These are phyloP conservation scores for Arizona elegans DNA, from an alignment of 2,113 vertebrate species.

Conservation along the genomic window DNA sequence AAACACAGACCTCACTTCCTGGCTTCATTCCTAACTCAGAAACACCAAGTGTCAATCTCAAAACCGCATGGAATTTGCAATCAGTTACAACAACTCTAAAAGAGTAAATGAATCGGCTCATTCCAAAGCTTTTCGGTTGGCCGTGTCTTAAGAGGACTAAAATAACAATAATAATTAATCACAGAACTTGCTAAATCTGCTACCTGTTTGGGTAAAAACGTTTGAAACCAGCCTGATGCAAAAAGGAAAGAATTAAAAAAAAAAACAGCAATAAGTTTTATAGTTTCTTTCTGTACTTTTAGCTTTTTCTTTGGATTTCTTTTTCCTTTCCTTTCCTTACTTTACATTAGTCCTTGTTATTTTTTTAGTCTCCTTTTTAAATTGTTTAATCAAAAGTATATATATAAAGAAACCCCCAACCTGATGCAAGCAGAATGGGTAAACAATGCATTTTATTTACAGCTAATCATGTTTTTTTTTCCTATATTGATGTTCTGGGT, in stretches of 20 bases:
- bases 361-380: not conserved
- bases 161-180: conserved; percentile 26
- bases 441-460: not conserved
- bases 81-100: conserved; percentile 12
- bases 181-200: not conserved
- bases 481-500: not conserved
- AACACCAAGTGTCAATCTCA: conserved; percentile 1
- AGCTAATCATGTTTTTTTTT: too few relatives aligned
- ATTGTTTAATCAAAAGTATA: not conserved
- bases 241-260: not conserved
- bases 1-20: not conserved
- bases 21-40: not conserved
- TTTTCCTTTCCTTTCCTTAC: not conserved
- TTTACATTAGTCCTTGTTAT: not conserved
- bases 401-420: not conserved
- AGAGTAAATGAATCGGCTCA: conserved; percentile 7
- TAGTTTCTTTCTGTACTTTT: not conserved
- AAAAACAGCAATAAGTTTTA: not conserved
- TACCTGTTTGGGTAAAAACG: not conserved
- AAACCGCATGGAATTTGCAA: conserved; percentile 8
- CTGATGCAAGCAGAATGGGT: not conserved
- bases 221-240: not conserved
- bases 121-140: not conserved
- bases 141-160: conserved; percentile 12
- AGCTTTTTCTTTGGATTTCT: not conserved